Base-by-base conservation (phyloP, 2,797 vertebrate species). In the Micropoecilia bifurca region DNA sequence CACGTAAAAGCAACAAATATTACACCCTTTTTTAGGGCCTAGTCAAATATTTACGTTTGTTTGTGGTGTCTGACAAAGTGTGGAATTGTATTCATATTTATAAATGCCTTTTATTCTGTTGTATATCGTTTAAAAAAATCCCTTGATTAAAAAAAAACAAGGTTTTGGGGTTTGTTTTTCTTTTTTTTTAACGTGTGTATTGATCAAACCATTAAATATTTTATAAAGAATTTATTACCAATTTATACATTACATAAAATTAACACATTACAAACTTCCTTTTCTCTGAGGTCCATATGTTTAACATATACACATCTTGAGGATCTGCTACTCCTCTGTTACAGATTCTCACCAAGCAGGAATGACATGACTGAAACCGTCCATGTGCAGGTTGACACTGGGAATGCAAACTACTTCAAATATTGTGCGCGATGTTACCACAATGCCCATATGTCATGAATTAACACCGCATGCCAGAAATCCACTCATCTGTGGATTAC, bases 41-140 rank as follows among this genome's bases (percentile, higher is more conserved):
- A 87, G 85, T 91, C 79, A 88, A 84, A 91, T 80, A 88, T 87
- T 85, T 83, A 86, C 84, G 94, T 95, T 85, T 82, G 68, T 69
- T 41, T 85, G 85, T 94, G 93, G 86, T 79, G 93, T 96, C 89
- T 91, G 93, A 86, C 91, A 90, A 92, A 93, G 93, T 93, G 92
- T 95, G 94, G 57, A 95, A 92, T 89, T 92, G 90, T 94, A 90
- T 90, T 89, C 83, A 90, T 93, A 91, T 95, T 96, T 94, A 95
- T 94, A 95, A 95, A 95, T 91, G 90, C 90, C 83, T 95, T 95
- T 94, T 93, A 91, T 92, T 92, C 82, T 91, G 85, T 90, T 95
- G 92, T 94, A 93, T 77, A 91, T 93, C 85, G 90, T 89, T 93
- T 47, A 83, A 16, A 61, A 66, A 66, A 89, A 94, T 88, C 88